Evolutionary conservation across 1,140 invertebrate genomes (phyloP).

Genomic region (Lordiphosa collinella): DNA sequence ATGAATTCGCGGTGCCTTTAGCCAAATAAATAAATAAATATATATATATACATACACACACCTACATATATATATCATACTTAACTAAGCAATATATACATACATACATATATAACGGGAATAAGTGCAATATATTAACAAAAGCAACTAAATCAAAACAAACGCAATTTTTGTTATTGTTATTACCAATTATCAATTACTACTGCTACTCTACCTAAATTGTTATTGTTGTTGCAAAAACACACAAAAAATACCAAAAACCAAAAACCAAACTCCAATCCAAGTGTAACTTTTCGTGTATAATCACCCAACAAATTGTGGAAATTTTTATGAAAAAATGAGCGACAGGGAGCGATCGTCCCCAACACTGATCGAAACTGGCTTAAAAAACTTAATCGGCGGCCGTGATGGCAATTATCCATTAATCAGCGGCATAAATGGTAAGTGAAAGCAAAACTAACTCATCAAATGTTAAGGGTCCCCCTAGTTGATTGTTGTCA

Average conservation of each 20-base stretch:
- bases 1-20: conserved; percentile 79
- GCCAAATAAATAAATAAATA: conserved; percentile 31
- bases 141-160: conserved; percentile 40
- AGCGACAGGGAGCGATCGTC: conserved; percentile 89
- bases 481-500: too few species aligned
- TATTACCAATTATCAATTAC: too few species aligned
- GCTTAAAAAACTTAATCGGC: conserved; percentile 88
- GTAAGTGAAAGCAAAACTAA: conserved; percentile 83
- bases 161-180: conserved; percentile 32
- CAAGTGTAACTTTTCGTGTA: conserved; percentile 59
- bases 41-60: conserved; percentile 37
- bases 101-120: conserved; percentile 45
- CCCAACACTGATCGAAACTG: conserved; percentile 88
- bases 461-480: too few species aligned
- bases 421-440: conserved; percentile 85
- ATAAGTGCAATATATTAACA: conserved; percentile 69
- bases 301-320: conserved; percentile 68
- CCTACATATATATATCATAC: conserved; percentile 41
- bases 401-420: conserved; percentile 88
- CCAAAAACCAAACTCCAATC: conserved; percentile 7
- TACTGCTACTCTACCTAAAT: too few species aligned
- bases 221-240: conserved; percentile 53
- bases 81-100: conserved; percentile 45
- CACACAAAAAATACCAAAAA: conserved; percentile 6
- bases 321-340: conserved; percentile 82